Evolutionary conservation across 2,888 invertebrate genomes (phyloP).

Genomic region (Ecdyonurus torrentis): DNA sequence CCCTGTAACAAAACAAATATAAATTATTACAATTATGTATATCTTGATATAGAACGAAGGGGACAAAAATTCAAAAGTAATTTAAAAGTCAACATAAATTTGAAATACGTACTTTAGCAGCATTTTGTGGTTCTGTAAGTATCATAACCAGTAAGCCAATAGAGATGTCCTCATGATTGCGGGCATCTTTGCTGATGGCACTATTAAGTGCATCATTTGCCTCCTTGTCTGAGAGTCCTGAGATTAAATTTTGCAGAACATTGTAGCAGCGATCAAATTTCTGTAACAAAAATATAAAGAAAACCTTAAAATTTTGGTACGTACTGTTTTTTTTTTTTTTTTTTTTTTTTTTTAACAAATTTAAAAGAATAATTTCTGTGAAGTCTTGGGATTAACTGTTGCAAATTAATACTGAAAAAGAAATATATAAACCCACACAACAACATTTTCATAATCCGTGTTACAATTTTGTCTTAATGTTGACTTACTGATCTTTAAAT

Average conservation of each 20-base stretch:
- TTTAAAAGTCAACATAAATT: background rate
- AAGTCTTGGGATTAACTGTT: background rate
- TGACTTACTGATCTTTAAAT: too few relatives aligned
- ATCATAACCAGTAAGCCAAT: constrained; percentile 79
- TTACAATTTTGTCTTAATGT: too few relatives aligned
- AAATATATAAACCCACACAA: too few relatives aligned
- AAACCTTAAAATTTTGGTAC: background rate
- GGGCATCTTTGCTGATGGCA: constrained; percentile 71
- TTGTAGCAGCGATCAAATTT: constrained; percentile 76
- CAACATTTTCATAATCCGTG: too few relatives aligned
- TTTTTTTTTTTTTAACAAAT: background rate
- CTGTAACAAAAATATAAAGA: constrained; percentile 36
- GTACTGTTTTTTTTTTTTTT: background rate
- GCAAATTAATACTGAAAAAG: too few relatives aligned
- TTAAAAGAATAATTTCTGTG: background rate
- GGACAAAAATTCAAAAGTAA: background rate
- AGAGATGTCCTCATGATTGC: constrained; percentile 80
- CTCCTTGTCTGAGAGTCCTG: constrained; percentile 82
- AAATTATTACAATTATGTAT: background rate
- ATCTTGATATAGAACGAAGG: background rate
- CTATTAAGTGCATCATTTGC: constrained; percentile 82
- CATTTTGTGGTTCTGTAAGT: constrained; percentile 67
- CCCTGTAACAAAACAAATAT: constrained; percentile 30
- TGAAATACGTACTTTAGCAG: constrained; percentile 36
- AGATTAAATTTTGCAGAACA: constrained; percentile 56